Percentiles rank a stretch among this genome's conserved stretches.
phyloP scores from a whole-genome alignment of 2,888 invertebrate genomes.

The Aphelenchoides bicaudatus region DNA sequence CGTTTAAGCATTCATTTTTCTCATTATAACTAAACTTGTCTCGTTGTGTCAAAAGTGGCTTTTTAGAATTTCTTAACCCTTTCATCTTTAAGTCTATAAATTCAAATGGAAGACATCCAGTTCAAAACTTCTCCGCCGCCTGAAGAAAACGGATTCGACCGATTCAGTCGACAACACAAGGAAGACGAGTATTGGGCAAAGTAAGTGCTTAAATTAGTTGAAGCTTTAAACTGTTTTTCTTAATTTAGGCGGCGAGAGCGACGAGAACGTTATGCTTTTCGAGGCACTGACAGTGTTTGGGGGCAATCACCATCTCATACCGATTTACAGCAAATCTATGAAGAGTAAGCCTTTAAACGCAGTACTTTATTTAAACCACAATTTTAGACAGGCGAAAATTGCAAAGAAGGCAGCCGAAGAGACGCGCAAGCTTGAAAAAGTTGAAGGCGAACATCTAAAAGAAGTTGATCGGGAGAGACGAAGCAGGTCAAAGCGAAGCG shows the following conservation, averaged over 20 bases:
- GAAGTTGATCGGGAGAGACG: constrained; percentile 19
- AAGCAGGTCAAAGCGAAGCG: constrained; percentile 24
- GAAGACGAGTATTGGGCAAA: constrained; percentile 31
- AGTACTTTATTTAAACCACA: not conserved
- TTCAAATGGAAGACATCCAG: no score
- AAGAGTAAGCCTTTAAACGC: constrained; percentile 27
- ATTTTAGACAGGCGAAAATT: constrained; percentile 30
- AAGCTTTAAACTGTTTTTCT: not conserved
- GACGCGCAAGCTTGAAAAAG: constrained; percentile 22
- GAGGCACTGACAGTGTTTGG: constrained; percentile 33
- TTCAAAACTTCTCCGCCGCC: no score
- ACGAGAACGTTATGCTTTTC: constrained; percentile 25
- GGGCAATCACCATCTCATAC: constrained; percentile 32
- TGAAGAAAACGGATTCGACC: not conserved
- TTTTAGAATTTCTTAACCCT: no score
- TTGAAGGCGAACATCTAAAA: constrained; percentile 18
- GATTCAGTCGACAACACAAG: not conserved
- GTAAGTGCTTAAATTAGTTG: constrained; percentile 13
- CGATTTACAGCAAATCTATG: constrained; percentile 34
- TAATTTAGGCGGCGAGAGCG: constrained; percentile 30
- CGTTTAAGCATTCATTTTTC: no score
- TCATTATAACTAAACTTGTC: no score
- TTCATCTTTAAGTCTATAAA: no score
- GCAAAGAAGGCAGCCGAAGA: constrained; percentile 25
- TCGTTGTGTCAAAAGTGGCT: no score